These are phyloP conservation scores for Pipra filicauda DNA, from an alignment of 2,113 vertebrate genomes.

Conservation along the genomic window DNA sequence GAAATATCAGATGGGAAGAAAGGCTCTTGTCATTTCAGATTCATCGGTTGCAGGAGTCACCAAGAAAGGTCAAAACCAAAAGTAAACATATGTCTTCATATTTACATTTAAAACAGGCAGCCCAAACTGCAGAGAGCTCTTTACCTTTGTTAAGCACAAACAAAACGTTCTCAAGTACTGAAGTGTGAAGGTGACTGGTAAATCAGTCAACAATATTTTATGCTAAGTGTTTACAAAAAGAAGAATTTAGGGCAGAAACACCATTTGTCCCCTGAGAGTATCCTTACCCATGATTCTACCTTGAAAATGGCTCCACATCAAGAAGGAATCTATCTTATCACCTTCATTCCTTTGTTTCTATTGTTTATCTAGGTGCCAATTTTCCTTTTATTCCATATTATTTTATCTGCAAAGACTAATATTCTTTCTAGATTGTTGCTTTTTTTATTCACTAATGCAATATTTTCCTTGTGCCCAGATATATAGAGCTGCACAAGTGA, in stretches of 20 bases:
- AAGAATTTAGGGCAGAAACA: not conserved
- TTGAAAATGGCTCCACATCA: not conserved
- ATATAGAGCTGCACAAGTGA: not conserved
- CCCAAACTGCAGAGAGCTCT: not conserved
- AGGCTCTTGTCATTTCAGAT: slow-evolving; percentile 11
- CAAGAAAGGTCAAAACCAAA: slow-evolving; percentile 40
- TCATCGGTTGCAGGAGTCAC: not conserved
- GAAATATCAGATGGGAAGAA: slow-evolving; percentile 3
- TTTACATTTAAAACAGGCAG: slow-evolving; percentile 48
- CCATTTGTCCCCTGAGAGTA: not conserved
- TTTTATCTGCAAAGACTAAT: not conserved
- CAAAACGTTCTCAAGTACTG: not conserved
- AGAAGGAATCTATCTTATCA: not conserved
- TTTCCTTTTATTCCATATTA: not conserved
- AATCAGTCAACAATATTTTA: slow-evolving; percentile 3
- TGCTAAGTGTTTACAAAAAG: slow-evolving; percentile 4
- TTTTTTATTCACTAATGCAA: not conserved
- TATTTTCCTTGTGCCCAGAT: not conserved
- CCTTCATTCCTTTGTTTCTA: not conserved
- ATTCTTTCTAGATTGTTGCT: rapidly evolving
- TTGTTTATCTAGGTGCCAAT: not conserved
- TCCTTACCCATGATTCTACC: not conserved
- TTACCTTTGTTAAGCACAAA: slow-evolving; percentile 23
- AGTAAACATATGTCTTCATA: slow-evolving; percentile 29
- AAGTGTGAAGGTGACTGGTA: slow-evolving; percentile 22